phyloP scores from a whole-genome alignment of 2,113 vertebrate species.

The Cyphomyrus discorhynchus region DNA sequence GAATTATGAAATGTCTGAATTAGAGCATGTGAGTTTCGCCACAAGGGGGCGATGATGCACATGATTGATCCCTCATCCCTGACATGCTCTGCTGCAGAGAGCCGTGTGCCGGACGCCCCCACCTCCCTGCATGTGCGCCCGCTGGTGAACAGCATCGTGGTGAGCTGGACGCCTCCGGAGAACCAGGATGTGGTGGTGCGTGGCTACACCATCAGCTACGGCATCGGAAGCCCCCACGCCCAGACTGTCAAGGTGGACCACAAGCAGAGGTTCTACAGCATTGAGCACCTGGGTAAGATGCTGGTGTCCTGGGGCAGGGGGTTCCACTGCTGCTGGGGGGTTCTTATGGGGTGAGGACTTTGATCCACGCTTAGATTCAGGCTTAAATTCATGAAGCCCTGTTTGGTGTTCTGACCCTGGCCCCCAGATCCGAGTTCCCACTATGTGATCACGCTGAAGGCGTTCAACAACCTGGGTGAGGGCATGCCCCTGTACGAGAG shows the following conservation, averaged over 20 bases:
- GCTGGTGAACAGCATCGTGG: slow-evolving; percentile 88
- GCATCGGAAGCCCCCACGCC: slow-evolving; percentile 88
- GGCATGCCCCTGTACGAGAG: slow-evolving; percentile 96
- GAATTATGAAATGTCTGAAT: neutral
- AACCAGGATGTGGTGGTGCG: slow-evolving; percentile 94
- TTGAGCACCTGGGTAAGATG: slow-evolving; percentile 83
- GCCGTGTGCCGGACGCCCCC: slow-evolving; percentile 84
- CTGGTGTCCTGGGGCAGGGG: neutral
- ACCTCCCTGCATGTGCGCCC: slow-evolving; percentile 95
- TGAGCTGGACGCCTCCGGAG: slow-evolving; percentile 96
- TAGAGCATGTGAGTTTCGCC: neutral
- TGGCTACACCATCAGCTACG: slow-evolving; percentile 88
- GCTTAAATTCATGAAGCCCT: neutral
- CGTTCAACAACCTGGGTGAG: slow-evolving; percentile 91
- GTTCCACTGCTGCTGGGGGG: neutral
- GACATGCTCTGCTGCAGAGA: slow-evolving; percentile 60
- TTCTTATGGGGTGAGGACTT: neutral
- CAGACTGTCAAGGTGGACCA: slow-evolving; percentile 96
- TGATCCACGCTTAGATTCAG: neutral
- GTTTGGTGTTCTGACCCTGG: neutral
- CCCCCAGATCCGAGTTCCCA: slow-evolving; percentile 87
- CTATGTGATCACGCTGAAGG: slow-evolving; percentile 94
- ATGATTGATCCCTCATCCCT: neutral
- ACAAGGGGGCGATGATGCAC: neutral
- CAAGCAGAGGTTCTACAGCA: slow-evolving; percentile 95